Conservation (phyloP, 2,797 vertebrate genomes). For the Enteromius viviparus region DNA sequence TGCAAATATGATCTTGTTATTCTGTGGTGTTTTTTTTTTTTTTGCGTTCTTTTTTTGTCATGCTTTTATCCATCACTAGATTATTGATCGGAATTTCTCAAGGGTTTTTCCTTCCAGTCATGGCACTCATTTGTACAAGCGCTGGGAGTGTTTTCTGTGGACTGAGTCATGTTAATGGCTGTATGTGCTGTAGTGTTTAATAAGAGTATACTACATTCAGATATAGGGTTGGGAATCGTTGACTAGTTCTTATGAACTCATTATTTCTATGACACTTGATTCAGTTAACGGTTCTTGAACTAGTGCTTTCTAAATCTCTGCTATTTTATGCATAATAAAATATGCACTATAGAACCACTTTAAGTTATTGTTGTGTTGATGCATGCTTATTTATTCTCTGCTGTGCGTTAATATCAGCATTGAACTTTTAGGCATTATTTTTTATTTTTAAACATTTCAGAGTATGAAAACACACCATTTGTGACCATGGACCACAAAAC, state of each 20-base stretch:
- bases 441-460: not conserved
- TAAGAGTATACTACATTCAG: not conserved
- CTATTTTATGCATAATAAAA: not conserved
- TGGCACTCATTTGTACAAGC: slow-evolving; percentile 18
- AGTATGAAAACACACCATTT: not conserved
- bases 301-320: not conserved
- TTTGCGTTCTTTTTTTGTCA: not conserved
- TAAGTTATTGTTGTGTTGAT: not conserved
- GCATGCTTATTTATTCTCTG: not conserved
- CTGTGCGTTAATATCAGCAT: not conserved
- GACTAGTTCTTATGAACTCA: not conserved
- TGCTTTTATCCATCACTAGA: slow-evolving; percentile 20
- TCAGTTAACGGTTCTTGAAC: not conserved
- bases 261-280: not conserved
- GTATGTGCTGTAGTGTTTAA: slow-evolving; percentile 1
- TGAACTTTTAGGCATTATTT: not conserved
- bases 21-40: not conserved
- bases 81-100: slow-evolving; percentile 31
- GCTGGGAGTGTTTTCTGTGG: slow-evolving; percentile 29
- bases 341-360: not conserved
- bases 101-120: slow-evolving; percentile 30
- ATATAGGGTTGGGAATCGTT: slow-evolving; percentile 30
- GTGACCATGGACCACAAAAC: too few relatives aligned
- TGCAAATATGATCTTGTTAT: slow-evolving; percentile 22
- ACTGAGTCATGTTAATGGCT: not conserved